Evolutionary conservation across 2,113 vertebrate genomes (phyloP).

Genomic region (Eupsittula cactorum): DNA sequence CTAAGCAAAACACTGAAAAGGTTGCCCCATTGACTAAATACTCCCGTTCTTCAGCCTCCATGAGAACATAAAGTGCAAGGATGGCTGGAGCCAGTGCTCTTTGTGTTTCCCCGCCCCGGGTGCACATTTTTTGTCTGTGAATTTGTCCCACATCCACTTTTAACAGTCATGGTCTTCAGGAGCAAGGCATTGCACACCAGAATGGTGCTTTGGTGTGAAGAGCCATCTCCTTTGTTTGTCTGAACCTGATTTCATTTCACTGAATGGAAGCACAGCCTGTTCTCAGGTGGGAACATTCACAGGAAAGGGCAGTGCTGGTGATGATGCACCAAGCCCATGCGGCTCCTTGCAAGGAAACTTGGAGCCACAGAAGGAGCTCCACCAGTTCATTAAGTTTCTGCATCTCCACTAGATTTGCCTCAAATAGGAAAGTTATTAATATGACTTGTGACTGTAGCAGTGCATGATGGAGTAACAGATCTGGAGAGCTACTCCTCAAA

Average conservation of each 20-base stretch:
- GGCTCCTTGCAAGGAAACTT: background rate
- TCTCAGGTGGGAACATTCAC: background rate
- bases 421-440: background rate
- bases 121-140: background rate
- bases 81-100: background rate
- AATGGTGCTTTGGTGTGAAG: background rate
- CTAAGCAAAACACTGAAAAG: background rate
- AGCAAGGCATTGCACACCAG: background rate
- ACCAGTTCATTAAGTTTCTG: background rate
- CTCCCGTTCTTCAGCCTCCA: background rate
- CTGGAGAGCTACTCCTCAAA: background rate
- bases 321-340: background rate
- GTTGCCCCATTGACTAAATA: background rate
- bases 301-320: background rate
- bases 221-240: background rate
- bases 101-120: background rate
- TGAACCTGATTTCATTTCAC: background rate
- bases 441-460: background rate
- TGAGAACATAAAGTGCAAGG: background rate
- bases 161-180: background rate
- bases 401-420: background rate
- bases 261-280: background rate
- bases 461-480: background rate
- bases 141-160: fast-evolving
- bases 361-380: background rate